These are phyloP conservation scores for Tympanoctomys barrerae DNA, from an alignment of 2,797 vertebrate genomes.

Conservation along the genomic window DNA sequence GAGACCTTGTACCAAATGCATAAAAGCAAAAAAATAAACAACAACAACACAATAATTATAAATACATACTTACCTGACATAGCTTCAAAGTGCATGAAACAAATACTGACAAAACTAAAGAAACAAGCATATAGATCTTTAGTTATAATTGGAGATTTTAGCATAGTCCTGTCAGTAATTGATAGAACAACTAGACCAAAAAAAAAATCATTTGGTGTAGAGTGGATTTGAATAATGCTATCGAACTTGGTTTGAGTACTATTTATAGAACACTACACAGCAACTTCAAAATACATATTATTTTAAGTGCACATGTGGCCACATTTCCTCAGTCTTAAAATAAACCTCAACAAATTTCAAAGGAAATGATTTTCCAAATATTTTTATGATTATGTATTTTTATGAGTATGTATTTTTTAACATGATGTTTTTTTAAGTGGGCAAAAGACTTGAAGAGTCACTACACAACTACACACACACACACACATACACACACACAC, in stretches of 20 bases:
- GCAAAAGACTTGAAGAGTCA: background rate
- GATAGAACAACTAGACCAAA: background rate
- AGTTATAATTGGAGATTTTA: background rate
- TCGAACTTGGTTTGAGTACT: background rate
- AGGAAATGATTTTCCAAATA: constrained; percentile 1
- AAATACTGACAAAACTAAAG: constrained; percentile 37
- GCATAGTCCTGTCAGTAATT: background rate
- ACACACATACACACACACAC: background rate
- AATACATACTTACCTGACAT: background rate
- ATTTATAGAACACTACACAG: background rate
- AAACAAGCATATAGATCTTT: background rate
- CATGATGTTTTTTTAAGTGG: background rate
- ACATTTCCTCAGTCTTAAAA: background rate
- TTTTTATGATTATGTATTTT: background rate
- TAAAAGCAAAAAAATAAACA: too few species aligned
- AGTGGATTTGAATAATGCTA: background rate
- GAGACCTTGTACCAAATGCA: too few species aligned
- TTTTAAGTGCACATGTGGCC: background rate
- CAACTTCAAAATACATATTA: background rate
- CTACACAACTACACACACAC: background rate
- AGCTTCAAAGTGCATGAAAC: background rate
- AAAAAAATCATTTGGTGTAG: background rate
- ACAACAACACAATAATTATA: background rate
- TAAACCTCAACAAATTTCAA: constrained; percentile 1
- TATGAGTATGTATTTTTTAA: background rate